A percentile compares a stretch with the other conserved stretches of the same genome.
Evolutionary conservation across 1,140 invertebrate genomes (phyloP).

Genomic region (Heliconius hermathena): DNA sequence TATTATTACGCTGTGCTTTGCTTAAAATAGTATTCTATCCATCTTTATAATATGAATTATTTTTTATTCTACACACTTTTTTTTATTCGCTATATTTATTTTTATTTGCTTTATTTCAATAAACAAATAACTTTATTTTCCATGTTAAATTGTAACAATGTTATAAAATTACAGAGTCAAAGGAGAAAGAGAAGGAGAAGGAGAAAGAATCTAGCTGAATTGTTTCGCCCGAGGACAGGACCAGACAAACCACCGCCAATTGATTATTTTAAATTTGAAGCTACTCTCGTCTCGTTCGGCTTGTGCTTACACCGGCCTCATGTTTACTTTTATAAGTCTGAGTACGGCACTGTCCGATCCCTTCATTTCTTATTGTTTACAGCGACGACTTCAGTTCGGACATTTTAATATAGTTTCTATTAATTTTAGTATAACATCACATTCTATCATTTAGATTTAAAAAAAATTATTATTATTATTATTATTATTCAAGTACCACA

Average conservation of each 20-base stretch:
- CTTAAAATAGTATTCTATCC: background rate
- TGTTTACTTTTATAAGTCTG: conserved; percentile 63
- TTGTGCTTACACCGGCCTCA: conserved; percentile 50
- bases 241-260: conserved; percentile 79
- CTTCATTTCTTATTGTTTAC: conserved; percentile 36
- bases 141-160: background rate
- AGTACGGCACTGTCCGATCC: conserved; percentile 58
- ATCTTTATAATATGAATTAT: conserved; percentile 5
- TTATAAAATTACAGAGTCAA: conserved; percentile 64
- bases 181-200: conserved; percentile 59
- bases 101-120: background rate
- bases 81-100: background rate
- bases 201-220: conserved; percentile 81
- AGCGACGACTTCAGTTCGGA: conserved; percentile 49
- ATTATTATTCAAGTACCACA: conserved; percentile 30
- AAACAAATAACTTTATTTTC: background rate
- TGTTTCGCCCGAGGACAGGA: conserved; percentile 68
- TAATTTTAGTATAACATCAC: conserved; percentile 64
- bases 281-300: conserved; percentile 48
- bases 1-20: background rate
- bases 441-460: conserved; percentile 47
- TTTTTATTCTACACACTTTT: background rate
- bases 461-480: conserved; percentile 29
- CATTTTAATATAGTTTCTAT: conserved; percentile 51
- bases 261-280: conserved; percentile 77